A percentile compares a stretch with the other conserved stretches of the same genome.
Evolutionary conservation across 2,113 vertebrate species (phyloP).

Genomic region (Corythaixoides concolor): DNA sequence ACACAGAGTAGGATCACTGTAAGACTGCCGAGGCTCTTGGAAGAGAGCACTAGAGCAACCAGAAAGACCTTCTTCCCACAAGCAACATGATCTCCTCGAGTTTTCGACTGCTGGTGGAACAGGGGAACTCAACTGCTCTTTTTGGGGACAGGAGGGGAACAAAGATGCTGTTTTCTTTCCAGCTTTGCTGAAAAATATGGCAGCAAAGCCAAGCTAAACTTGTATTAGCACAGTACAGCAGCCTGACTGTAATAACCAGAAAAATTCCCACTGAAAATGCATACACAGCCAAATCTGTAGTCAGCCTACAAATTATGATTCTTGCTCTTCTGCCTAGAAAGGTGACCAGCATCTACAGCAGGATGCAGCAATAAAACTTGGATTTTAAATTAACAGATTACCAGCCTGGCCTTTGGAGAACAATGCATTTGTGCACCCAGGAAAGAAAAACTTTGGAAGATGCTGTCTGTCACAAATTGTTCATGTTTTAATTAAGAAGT

Average conservation of each 20-base stretch:
- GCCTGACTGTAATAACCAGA: background rate
- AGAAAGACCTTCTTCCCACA: background rate
- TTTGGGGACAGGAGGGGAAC: background rate
- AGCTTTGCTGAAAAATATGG: background rate
- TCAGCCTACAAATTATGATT: background rate
- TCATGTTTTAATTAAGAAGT: slow-evolving; percentile 43
- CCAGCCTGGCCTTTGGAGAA: background rate
- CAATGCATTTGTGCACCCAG: background rate
- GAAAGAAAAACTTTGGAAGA: background rate
- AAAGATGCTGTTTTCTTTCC: background rate
- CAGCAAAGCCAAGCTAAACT: background rate
- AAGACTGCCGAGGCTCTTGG: background rate
- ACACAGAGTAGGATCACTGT: background rate
- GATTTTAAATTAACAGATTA: background rate
- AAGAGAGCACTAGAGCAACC: background rate
- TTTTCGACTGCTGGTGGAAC: background rate
- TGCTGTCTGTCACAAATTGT: background rate
- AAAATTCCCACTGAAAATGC: background rate
- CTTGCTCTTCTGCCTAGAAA: background rate
- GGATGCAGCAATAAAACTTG: background rate
- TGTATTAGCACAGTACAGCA: background rate
- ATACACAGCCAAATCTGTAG: background rate
- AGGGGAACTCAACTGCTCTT: background rate
- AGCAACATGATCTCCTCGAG: background rate
- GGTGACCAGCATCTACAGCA: background rate